phyloP scores from a whole-genome alignment of 2,888 invertebrate species.

The Drosophila demipolita region DNA sequence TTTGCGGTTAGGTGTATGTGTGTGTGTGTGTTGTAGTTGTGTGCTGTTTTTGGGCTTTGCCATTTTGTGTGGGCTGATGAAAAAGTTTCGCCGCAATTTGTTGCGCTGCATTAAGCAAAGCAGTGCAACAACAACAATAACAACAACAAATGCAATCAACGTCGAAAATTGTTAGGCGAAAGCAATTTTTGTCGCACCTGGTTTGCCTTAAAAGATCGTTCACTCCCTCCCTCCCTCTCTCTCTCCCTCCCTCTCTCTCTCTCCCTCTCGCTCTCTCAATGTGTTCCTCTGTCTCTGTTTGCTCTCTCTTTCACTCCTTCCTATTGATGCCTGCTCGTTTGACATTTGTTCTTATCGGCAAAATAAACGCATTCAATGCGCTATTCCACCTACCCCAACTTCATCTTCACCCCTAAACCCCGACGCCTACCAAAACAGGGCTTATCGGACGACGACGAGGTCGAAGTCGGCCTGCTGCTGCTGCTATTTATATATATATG shows the following conservation, averaged over 20 bases:
- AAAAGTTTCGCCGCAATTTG: conserved; percentile 74
- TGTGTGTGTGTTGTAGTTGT: conserved; percentile 48
- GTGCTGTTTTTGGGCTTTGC: conserved; percentile 38
- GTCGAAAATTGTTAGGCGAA: conserved; percentile 35
- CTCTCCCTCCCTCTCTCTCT: background rate
- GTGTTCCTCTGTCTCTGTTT: conserved; percentile 1
- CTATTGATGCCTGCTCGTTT: background rate
- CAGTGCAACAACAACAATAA: conserved; percentile 41
- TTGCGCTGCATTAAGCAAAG: conserved; percentile 74
- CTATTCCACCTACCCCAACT: conserved; percentile 3
- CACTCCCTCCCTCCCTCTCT: background rate
- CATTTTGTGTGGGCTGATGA: conserved; percentile 65
- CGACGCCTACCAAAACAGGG: conserved; percentile 1
- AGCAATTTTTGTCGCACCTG: conserved; percentile 45
- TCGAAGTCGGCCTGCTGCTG: conserved; percentile 26
- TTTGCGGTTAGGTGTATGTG: conserved; percentile 53
- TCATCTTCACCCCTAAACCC: background rate
- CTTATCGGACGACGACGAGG: conserved; percentile 55
- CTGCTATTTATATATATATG: background rate
- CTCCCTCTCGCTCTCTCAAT: background rate
- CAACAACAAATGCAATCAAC: conserved; percentile 15
- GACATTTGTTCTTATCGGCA: background rate
- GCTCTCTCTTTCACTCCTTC: background rate
- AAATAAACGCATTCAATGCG: conserved; percentile 27
- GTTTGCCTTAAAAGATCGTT: conserved; percentile 40